Evolutionary conservation across 1,140 invertebrate genomes (phyloP).

Genomic region (Chionoecetes opilio): DNA sequence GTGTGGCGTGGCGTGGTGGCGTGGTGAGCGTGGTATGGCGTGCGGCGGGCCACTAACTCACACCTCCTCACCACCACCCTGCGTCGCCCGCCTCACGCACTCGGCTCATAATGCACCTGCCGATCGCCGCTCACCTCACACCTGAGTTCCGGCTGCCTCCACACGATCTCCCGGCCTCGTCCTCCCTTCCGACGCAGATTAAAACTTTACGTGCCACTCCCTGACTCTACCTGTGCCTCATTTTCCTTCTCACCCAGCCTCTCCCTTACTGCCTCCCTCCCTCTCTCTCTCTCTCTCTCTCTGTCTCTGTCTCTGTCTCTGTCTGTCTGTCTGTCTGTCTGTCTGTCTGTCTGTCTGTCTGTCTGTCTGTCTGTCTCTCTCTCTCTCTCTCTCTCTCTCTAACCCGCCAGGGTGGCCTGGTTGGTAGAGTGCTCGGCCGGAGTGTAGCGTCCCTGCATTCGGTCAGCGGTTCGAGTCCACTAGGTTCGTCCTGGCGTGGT

Average conservation of each 20-base stretch:
- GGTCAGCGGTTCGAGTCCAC: too few species aligned
- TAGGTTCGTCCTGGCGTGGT: too few species aligned
- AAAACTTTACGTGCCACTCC: background rate
- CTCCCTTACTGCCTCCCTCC: background rate
- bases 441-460: too few species aligned
- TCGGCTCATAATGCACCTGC: background rate
- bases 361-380: too few species aligned
- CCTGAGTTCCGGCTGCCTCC: constrained; percentile 23
- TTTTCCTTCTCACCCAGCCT: background rate
- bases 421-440: too few species aligned
- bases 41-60: constrained; percentile 1
- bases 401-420: too few species aligned
- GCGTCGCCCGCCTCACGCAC: constrained; percentile 21
- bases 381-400: too few species aligned
- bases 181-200: background rate
- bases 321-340: too few species aligned
- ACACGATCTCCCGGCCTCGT: background rate
- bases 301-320: too few species aligned
- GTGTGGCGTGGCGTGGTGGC: background rate
- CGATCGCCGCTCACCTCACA: constrained; percentile 2
- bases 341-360: too few species aligned
- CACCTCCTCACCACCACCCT: constrained; percentile 2
- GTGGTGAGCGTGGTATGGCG: background rate
- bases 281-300: background rate
- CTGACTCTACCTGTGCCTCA: background rate